Percentiles rank a stretch among this genome's conserved stretches.
Evolutionary conservation across 2,113 vertebrate genomes (phyloP).

Genomic region (Stigmatopora nigra): DNA sequence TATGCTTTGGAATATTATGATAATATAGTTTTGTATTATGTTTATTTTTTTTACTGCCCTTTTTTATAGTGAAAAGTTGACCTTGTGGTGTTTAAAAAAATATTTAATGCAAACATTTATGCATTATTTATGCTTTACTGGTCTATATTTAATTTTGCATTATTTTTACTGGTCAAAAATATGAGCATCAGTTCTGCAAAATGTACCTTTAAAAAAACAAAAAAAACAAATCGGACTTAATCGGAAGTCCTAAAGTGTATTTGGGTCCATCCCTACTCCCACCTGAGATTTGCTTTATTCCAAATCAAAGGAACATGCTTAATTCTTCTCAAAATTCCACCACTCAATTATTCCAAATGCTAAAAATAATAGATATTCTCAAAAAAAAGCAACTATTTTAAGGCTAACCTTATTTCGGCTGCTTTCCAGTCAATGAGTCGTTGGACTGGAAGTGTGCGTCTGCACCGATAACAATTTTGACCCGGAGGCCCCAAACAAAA

Average conservation of each 20-base stretch:
- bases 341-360: neutral
- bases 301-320: neutral
- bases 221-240: too few relatives aligned
- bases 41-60: neutral
- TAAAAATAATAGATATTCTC: neutral
- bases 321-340: neutral
- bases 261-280: neutral
- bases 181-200: too few relatives aligned
- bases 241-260: too few relatives aligned
- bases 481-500: constrained; percentile 10
- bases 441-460: constrained; percentile 21
- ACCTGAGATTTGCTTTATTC: neutral
- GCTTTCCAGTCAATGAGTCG: neutral
- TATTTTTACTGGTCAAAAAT: too few relatives aligned
- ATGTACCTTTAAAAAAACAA: too few relatives aligned
- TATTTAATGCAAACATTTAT: too few relatives aligned
- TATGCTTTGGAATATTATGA: too few relatives aligned
- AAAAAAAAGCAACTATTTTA: neutral
- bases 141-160: too few relatives aligned
- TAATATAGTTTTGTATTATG: neutral
- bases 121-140: too few relatives aligned
- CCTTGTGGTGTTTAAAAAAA: too few relatives aligned
- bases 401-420: constrained; percentile 16
- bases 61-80: too few relatives aligned
- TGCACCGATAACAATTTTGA: constrained; percentile 40